phyloP scores from a whole-genome alignment of 2,113 vertebrate genomes.

The Oenanthe oenanthe region DNA sequence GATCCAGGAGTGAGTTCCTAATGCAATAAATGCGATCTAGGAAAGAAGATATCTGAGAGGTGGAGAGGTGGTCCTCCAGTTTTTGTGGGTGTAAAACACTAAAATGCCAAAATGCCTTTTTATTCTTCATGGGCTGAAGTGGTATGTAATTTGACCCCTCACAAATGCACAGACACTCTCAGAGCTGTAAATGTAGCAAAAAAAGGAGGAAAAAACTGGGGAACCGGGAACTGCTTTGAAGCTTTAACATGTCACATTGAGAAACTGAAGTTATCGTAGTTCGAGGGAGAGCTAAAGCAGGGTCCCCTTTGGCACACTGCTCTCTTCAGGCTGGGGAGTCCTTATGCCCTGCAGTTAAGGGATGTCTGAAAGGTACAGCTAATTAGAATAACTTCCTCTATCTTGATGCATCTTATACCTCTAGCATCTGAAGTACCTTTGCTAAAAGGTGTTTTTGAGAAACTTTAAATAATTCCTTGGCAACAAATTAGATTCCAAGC shows the following conservation, averaged over 20 bases:
- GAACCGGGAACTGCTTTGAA: neutral
- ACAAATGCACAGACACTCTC: neutral
- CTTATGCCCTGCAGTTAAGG: neutral
- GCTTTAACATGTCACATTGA: neutral
- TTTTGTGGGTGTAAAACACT: neutral
- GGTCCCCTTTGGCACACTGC: neutral
- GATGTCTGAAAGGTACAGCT: neutral
- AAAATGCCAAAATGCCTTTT: neutral
- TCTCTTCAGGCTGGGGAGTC: neutral
- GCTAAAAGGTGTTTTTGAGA: neutral
- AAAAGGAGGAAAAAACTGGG: neutral
- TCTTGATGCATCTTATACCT: neutral
- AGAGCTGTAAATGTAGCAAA: neutral
- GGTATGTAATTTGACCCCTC: neutral
- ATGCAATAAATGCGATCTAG: accelerated
- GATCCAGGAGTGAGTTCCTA: neutral
- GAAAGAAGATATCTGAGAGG: neutral
- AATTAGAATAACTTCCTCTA: neutral
- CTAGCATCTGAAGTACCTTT: neutral
- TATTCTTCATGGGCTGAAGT: accelerated
- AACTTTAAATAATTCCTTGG: neutral
- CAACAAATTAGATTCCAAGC: neutral
- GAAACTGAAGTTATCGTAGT: neutral
- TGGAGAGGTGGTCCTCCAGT: neutral
- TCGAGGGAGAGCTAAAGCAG: accelerated